Percentiles rank a stretch among this genome's conserved stretches.
Conservation (phyloP, 2,113 vertebrate genomes). For the Ibidorhyncha struthersii region DNA sequence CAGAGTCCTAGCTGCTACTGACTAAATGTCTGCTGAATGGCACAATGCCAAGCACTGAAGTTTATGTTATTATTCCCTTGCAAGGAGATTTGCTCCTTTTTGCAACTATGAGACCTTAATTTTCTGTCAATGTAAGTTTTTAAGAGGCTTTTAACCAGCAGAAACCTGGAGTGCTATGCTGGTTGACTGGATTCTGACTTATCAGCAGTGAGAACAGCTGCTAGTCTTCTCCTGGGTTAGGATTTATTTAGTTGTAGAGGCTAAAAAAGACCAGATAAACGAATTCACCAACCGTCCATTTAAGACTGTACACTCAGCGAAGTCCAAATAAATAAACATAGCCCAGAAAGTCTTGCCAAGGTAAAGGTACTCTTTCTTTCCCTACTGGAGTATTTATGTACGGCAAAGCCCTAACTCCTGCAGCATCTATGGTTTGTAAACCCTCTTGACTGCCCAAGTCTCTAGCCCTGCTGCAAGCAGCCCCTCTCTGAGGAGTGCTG, state of each 20-base stretch:
- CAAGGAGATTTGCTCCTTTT: not conserved
- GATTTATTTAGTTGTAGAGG: not conserved
- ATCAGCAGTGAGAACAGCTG: not conserved
- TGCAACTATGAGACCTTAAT: not conserved
- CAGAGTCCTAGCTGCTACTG: not conserved
- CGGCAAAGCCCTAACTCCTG: not conserved
- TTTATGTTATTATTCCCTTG: not conserved
- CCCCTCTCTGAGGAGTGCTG: not conserved
- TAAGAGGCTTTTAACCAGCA: not conserved
- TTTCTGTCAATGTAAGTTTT: not conserved
- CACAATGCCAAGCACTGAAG: not conserved
- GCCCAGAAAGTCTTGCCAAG: not conserved
- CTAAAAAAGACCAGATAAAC: not conserved
- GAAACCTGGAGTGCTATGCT: not conserved
- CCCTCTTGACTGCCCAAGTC: not conserved
- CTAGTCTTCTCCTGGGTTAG: not conserved
- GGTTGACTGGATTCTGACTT: not conserved
- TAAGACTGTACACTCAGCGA: not conserved
- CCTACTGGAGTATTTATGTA: not conserved
- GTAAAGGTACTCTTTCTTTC: not conserved
- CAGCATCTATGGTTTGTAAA: not conserved
- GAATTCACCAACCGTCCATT: not conserved
- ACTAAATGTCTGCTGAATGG: not conserved
- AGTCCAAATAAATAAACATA: not conserved
- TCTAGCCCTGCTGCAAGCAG: not conserved